Conservation (phyloP, 2,888 invertebrate species). For the Lasioglossum calceatum region DNA sequence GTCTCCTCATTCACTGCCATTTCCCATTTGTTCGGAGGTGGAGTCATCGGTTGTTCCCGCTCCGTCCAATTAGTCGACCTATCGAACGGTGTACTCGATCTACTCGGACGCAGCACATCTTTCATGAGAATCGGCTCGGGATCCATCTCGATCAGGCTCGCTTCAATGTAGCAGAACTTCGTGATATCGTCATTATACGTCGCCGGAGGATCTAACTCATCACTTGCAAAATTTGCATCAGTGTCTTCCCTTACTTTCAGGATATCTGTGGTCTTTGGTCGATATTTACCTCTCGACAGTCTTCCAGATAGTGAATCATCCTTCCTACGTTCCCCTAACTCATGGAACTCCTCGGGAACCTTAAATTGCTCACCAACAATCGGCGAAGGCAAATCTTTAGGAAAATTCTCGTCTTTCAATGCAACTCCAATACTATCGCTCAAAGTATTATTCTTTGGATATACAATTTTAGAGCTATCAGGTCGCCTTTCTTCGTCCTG, state of each 20-base stretch:
- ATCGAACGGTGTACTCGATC: conserved; percentile 52
- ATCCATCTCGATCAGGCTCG: conserved; percentile 17
- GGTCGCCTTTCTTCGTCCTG: neutral
- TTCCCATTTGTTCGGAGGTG: conserved; percentile 29
- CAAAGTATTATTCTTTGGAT: neutral
- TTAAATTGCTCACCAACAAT: neutral
- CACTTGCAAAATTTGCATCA: neutral
- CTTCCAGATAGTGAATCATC: neutral
- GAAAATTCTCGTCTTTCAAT: neutral
- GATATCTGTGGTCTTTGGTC: neutral
- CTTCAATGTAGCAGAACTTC: neutral
- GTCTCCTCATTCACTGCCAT: conserved; percentile 11
- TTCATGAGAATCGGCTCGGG: neutral
- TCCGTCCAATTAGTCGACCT: neutral
- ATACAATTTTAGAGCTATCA: neutral
- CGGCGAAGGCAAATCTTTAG: neutral
- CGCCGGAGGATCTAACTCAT: neutral
- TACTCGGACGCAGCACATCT: conserved; percentile 14
- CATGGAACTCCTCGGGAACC: neutral
- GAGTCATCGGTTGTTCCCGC: neutral
- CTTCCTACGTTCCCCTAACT: neutral
- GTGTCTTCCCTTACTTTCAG: neutral
- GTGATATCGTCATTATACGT: neutral
- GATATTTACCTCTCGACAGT: neutral
- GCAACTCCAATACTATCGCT: too few relatives aligned